phyloP scores from a whole-genome alignment of 2,113 vertebrate genomes.

The Hystrix brachyura region DNA sequence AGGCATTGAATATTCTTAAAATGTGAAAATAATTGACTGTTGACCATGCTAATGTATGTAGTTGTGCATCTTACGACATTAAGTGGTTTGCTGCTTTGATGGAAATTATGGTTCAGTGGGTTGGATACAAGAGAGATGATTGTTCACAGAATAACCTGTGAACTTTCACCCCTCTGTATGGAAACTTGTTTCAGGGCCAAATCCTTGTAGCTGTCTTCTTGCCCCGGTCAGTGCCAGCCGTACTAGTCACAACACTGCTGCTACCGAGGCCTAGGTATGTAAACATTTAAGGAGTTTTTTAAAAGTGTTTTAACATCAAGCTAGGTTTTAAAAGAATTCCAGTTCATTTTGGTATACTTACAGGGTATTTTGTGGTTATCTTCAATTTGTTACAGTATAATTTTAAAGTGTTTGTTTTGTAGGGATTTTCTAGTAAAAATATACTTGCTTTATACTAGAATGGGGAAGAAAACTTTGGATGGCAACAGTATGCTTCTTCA shows the following conservation, averaged over 20 bases:
- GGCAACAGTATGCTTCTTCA: conserved; percentile 84
- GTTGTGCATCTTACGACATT: conserved; percentile 84
- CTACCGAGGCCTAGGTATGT: conserved; percentile 97
- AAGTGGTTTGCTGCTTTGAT: conserved; percentile 88
- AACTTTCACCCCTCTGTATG: conserved; percentile 98
- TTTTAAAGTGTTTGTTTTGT: conserved; percentile 78
- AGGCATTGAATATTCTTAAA: conserved; percentile 73
- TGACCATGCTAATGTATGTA: conserved; percentile 82
- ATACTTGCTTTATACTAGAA: conserved; percentile 84
- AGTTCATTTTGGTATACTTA: conserved; percentile 87
- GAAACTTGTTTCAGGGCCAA: conserved; percentile 98
- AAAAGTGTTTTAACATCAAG: conserved; percentile 90
- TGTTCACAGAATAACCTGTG: conserved; percentile 97
- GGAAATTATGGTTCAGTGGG: conserved; percentile 91
- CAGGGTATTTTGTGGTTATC: conserved; percentile 76
- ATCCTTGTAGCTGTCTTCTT: conserved; percentile 98
- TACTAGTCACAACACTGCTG: conserved; percentile 95
- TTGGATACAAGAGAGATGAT: conserved; percentile 94
- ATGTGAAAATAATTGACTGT: conserved; percentile 70
- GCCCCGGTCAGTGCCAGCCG: conserved; percentile 96
- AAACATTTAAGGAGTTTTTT: conserved; percentile 93
- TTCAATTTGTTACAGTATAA: conserved; percentile 55
- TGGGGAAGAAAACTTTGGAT: conserved; percentile 81
- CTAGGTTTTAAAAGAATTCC: conserved; percentile 86
- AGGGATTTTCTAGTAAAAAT: conserved; percentile 86